phyloP scores from a whole-genome alignment of 92 coral and sea anemone species.

The Zoanthus gigantus region DNA sequence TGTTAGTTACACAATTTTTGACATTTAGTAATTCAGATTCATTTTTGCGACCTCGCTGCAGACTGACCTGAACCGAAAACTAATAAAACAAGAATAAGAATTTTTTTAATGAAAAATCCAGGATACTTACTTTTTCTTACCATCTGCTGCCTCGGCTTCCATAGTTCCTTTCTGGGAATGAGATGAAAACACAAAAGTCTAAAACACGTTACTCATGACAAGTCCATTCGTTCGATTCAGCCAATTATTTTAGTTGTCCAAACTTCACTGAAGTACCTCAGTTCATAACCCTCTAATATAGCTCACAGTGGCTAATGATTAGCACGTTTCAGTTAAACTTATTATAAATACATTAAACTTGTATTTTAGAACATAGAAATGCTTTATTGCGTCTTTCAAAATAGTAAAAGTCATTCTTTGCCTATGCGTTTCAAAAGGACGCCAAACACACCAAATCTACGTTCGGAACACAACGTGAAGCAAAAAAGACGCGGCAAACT shows the following conservation, averaged over 20 bases:
- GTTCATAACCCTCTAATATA: constrained; percentile 15
- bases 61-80: neutral
- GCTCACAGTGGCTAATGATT: neutral
- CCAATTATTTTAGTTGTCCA: neutral
- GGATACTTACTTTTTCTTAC: neutral
- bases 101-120: constrained; percentile 4
- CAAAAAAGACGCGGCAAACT: neutral
- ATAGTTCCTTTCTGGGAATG: constrained; percentile 33
- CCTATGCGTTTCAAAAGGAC: neutral
- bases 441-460: constrained; percentile 1
- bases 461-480: neutral
- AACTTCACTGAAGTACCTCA: neutral
- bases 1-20: constrained; percentile 1
- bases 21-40: neutral
- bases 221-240: neutral
- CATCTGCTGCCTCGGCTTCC: constrained; percentile 24
- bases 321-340: constrained; percentile 8
- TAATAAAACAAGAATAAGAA: constrained; percentile 5
- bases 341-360: neutral
- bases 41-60: constrained; percentile 18
- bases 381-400: too few relatives aligned
- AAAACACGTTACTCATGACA: neutral
- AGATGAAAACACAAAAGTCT: neutral
- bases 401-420: neutral
- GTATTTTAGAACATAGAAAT: neutral